Percentiles rank a stretch among this genome's conserved stretches.
phyloP scores from a whole-genome alignment of 2,888 invertebrate species.

The Diloba caeruleocephala region DNA sequence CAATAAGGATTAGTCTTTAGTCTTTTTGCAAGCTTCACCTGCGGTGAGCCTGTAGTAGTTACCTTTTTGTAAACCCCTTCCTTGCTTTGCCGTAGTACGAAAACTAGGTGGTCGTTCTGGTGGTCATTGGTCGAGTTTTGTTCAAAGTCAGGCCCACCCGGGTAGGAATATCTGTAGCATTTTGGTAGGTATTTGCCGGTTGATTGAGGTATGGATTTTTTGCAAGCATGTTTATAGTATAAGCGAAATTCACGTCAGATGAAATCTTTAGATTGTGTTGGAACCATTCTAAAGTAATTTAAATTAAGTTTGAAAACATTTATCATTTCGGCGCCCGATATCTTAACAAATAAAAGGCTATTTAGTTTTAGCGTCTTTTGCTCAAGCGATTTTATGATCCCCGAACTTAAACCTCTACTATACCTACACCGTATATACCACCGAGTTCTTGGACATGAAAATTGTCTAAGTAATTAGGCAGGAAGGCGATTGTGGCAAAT shows the following conservation, averaged over 20 bases:
- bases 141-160: slow-evolving; percentile 55
- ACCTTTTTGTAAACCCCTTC: slow-evolving; percentile 60
- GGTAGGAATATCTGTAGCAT: slow-evolving; percentile 61
- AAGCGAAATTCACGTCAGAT: slow-evolving; percentile 35
- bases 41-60: slow-evolving; percentile 56
- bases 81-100: slow-evolving; percentile 33
- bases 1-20: slow-evolving; percentile 11
- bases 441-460: slow-evolving; percentile 38
- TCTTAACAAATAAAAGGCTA: too few species aligned
- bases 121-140: slow-evolving; percentile 49
- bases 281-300: slow-evolving; percentile 32
- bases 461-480: slow-evolving; percentile 61
- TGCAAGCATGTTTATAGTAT: slow-evolving; percentile 42
- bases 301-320: slow-evolving; percentile 24
- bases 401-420: too few species aligned
- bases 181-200: slow-evolving; percentile 51
- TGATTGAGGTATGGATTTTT: slow-evolving; percentile 47
- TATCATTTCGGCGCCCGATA: not conserved
- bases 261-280: slow-evolving; percentile 35
- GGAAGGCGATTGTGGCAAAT: slow-evolving; percentile 74
- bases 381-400: too few species aligned
- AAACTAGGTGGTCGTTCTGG: slow-evolving; percentile 54
- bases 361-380: too few species aligned
- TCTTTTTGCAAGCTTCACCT: slow-evolving; percentile 32
- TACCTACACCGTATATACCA: too few species aligned